Conservation (phyloP, 2,888 invertebrate species). For the Amblyjoppa proteus region DNA sequence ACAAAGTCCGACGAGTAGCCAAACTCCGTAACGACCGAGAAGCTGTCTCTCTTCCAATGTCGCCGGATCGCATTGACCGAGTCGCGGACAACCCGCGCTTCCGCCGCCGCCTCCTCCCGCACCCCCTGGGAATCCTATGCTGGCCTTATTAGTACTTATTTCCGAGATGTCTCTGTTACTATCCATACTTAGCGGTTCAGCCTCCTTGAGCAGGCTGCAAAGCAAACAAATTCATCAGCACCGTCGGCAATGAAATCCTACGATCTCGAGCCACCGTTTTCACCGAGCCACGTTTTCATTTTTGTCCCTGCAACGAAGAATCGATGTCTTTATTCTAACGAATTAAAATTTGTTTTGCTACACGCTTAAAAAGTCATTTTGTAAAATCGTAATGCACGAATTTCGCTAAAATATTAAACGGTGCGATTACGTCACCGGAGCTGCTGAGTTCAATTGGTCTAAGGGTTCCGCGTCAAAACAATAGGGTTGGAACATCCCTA, state of each 20-base stretch:
- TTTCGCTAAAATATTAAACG: no score
- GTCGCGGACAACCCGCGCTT: slow-evolving; percentile 83
- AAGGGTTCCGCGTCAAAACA: no score
- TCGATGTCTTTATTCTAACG: slow-evolving; percentile 11
- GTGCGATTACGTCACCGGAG: no score
- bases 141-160: slow-evolving; percentile 81
- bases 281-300: slow-evolving; percentile 1
- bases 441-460: no score
- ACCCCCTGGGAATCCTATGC: slow-evolving; percentile 83
- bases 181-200: slow-evolving; percentile 92
- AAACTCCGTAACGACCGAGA: slow-evolving; percentile 97
- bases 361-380: no score
- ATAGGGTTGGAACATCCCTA: no score
- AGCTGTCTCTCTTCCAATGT: slow-evolving; percentile 94
- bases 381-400: no score
- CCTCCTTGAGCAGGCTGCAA: slow-evolving; percentile 93
- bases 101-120: slow-evolving; percentile 82
- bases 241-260: neutral
- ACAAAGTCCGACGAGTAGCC: slow-evolving; percentile 98
- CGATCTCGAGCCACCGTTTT: slow-evolving; percentile 51
- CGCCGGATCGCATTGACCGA: slow-evolving; percentile 82
- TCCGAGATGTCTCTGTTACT: slow-evolving; percentile 86
- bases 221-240: slow-evolving; percentile 67
- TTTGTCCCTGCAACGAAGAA: neutral
- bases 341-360: neutral